phyloP scores from a whole-genome alignment of 2,113 vertebrate species.

The Ovibos moschatus region DNA sequence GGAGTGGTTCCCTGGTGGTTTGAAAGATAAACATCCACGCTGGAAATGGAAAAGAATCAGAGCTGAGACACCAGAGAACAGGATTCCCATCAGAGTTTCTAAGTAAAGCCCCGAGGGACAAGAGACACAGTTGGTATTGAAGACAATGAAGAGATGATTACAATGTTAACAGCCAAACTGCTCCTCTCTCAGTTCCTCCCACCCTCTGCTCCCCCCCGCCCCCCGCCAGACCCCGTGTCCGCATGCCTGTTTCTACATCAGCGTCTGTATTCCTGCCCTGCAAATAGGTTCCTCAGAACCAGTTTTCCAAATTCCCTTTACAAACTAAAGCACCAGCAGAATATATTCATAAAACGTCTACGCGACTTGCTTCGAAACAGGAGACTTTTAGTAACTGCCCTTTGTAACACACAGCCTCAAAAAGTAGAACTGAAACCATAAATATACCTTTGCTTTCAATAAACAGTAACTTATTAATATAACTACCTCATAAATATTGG shows the following conservation, averaged over 20 bases:
- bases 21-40: neutral
- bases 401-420: neutral
- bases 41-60: neutral
- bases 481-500: no score
- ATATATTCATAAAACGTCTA: neutral
- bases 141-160: neutral
- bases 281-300: no score
- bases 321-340: neutral
- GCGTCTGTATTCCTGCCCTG: no score
- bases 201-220: no score
- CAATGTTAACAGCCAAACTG: neutral
- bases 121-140: rapidly evolving
- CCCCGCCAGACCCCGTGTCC: no score
- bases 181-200: no score
- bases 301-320: no score
- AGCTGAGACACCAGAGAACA: rapidly evolving
- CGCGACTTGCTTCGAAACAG: rapidly evolving
- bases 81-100: rapidly evolving
- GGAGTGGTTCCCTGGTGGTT: no score
- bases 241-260: no score
- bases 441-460: neutral
- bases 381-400: rapidly evolving
- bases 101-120: neutral
- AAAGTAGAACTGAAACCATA: no score
- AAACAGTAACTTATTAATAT: rapidly evolving